Percentiles rank a stretch among this genome's conserved stretches.
These are phyloP conservation scores for Phoxinus phoxinus DNA, from an alignment of 2,113 vertebrate genomes.

Conservation along the genomic window DNA sequence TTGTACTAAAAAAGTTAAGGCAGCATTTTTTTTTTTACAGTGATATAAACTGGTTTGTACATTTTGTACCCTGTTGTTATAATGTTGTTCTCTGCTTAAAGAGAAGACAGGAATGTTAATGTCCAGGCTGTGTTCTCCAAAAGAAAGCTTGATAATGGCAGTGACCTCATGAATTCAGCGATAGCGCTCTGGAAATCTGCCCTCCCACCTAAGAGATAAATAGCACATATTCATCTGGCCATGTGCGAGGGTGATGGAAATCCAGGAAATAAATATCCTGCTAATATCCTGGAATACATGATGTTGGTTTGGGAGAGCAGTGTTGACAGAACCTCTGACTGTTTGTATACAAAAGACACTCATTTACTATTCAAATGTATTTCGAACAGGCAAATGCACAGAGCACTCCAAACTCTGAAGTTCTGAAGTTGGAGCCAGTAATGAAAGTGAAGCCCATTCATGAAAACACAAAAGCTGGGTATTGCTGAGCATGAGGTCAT, in stretches of 20 bases:
- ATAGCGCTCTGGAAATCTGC: constrained; percentile 70
- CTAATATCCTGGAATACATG: neutral
- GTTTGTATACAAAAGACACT: constrained; percentile 19
- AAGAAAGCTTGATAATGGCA: constrained; percentile 32
- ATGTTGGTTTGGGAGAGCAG: neutral
- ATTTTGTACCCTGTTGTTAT: constrained; percentile 11
- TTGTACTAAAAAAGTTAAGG: too few relatives aligned
- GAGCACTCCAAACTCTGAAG: neutral
- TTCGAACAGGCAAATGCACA: constrained; percentile 19
- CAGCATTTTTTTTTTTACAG: too few relatives aligned
- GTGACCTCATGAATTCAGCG: constrained; percentile 45
- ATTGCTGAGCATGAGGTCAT: neutral
- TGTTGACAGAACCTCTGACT: constrained; percentile 12
- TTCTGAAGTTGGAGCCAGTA: neutral
- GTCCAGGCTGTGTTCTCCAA: constrained; percentile 3
- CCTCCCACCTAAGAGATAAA: constrained; percentile 37
- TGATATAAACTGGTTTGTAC: neutral
- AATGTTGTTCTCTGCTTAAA: neutral
- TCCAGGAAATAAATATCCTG: constrained; percentile 39
- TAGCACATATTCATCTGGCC: neutral
- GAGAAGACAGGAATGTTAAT: constrained; percentile 19
- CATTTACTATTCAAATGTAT: constrained; percentile 32
- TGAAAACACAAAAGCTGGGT: neutral
- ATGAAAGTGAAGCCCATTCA: neutral
- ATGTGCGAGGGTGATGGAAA: constrained; percentile 35